Conservation (phyloP, 2,797 vertebrate species). For the Sebastes jordani region DNA sequence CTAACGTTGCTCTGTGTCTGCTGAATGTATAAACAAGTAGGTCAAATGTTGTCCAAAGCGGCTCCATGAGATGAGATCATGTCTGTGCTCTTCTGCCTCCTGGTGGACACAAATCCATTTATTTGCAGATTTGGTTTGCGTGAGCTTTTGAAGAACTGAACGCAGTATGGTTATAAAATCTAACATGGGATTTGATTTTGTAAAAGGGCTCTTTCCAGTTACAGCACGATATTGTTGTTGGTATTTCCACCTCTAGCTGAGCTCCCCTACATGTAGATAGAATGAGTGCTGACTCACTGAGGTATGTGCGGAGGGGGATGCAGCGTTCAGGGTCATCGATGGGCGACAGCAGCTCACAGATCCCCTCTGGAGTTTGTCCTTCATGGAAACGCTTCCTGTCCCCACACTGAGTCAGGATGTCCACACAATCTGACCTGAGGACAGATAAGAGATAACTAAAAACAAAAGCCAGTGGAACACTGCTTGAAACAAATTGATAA, state of each 20-base stretch:
- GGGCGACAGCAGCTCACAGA: slow-evolving; percentile 95
- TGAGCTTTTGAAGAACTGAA: not conserved
- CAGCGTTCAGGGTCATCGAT: slow-evolving; percentile 92
- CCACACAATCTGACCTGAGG: slow-evolving; percentile 95
- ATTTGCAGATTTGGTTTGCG: not conserved
- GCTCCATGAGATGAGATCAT: not conserved
- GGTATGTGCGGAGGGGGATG: slow-evolving; percentile 93
- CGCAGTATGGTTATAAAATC: not conserved
- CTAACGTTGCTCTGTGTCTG: too few species aligned
- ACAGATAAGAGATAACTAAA: slow-evolving; percentile 12
- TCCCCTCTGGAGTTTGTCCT: slow-evolving; percentile 92
- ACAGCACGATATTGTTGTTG: not conserved
- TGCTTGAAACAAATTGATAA: not conserved
- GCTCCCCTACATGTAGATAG: not conserved
- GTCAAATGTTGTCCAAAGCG: not conserved
- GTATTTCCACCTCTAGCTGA: not conserved
- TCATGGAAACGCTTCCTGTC: slow-evolving; percentile 92
- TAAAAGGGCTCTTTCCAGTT: not conserved
- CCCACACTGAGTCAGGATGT: slow-evolving; percentile 97
- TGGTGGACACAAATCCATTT: not conserved
- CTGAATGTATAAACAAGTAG: not conserved
- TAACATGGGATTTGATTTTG: too few species aligned
- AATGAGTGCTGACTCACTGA: slow-evolving; percentile 84
- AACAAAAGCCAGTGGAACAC: not conserved
- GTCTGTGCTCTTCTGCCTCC: slow-evolving; percentile 1